Base-by-base conservation (phyloP, 2,888 invertebrate genomes). In the Acrobasis repandana region DNA sequence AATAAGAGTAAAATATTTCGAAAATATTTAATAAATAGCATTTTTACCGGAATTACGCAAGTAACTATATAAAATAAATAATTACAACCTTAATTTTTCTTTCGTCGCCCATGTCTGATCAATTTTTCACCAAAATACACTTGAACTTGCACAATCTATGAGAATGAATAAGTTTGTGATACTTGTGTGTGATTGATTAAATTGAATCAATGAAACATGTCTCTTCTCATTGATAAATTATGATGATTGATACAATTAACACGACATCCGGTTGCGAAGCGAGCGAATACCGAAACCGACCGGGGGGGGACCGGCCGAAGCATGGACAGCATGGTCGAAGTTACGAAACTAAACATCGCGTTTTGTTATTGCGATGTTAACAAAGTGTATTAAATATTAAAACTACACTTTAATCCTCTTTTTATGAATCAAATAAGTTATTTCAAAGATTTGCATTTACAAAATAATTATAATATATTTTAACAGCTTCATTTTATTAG, bases 81-180 rank as follows among this genome's bases (percentile, higher is more conserved):
- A 33, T 20, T 56, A 56, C 2, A 28, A 28, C 56, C 56, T 56
- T 56, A 1, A 56, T 36, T 36, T 52, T 52, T 16, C n/a, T 34
- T 52, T 36, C 16, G 34, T 52, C 52, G 15, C 51, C 34, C 51
- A 52, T 52, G 28, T 28, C 14, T 11, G 1, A 2, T 50, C 11
- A 33, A 50, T 50, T 11, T 5, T 10, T 1, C 28, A 28, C 28
- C n/a, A 28, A 28, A 50, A 43, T 43, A 43, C 43, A 28, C 28
- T 28, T 28, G 2, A 28, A 28, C 28, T 28, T 28, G 6, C 28
- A 28, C 28, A 28, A 28, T 28, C 6, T 28, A 6, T 28, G 28
- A 6, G 2, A n/a, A n/a, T n/a, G n/a, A n/a, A 6, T 2, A 43
- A 43, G 43, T 43, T 11, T 43, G 14, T 11, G 0, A 43, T n/a